Conservation (phyloP, 2,113 vertebrate genomes). For the Centropus unirufus region DNA sequence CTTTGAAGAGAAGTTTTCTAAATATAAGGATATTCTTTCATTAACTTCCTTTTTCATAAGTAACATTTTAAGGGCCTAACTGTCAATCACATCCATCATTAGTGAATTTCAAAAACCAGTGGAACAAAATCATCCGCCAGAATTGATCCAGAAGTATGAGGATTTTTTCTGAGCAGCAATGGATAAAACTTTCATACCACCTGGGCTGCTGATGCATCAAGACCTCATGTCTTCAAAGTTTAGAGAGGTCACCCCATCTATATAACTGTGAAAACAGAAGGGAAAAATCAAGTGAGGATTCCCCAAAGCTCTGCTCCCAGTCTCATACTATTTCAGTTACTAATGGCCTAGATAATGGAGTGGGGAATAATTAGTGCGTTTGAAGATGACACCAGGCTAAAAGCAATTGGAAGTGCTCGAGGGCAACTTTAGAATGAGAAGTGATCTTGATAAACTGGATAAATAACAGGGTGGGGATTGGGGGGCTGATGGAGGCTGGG, state of each 20-base stretch:
- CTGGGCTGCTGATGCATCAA: neutral
- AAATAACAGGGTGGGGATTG: neutral
- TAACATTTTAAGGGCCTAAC: neutral
- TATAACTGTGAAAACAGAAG: neutral
- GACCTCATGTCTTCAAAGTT: neutral
- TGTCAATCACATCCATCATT: neutral
- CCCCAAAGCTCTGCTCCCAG: neutral
- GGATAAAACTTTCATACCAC: neutral
- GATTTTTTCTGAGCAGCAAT: neutral
- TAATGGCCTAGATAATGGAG: slow-evolving; percentile 25
- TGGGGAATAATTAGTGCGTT: neutral
- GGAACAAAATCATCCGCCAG: neutral
- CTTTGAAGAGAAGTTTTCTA: neutral
- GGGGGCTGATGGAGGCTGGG: too few species aligned
- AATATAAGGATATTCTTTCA: accelerated
- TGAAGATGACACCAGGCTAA: neutral
- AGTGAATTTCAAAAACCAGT: neutral
- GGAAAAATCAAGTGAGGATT: neutral
- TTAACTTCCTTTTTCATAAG: neutral
- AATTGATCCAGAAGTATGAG: neutral
- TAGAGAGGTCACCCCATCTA: neutral
- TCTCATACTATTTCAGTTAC: neutral
- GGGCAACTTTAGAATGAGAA: neutral
- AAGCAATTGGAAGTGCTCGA: neutral
- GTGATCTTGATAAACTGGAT: neutral